Evolutionary conservation across 2,797 vertebrate genomes (phyloP), one percentile per base, ranked within the genome.

Genomic region (Pangasius sanitwongsei): DNA sequence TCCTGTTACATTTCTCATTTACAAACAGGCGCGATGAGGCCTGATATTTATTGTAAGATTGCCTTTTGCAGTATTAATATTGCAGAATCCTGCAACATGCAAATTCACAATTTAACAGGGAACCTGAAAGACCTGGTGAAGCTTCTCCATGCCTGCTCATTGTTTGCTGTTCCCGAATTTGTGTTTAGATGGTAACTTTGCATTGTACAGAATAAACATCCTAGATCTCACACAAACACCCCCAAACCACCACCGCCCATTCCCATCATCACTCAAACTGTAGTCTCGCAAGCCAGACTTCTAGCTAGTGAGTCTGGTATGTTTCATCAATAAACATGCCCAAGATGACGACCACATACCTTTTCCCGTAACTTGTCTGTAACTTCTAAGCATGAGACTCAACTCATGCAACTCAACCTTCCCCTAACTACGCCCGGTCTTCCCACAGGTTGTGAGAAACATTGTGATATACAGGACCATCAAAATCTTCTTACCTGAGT

Each of bases 131-230:
- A 25, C 55, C 55, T 61, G 78, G 31, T 82, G 41, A 25, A 18
- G 59, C 37, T n/a, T 48, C 25, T 44, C 6, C 59, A 9, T 48
- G 37, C 13, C 12, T n/a, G 37, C 8, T 63, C 23, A 28, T 15
- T 59, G n/a, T 78, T 53, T 7, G 4, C 3, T 4, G 16, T 37
- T 80, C 48, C n/a, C 55, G n/a, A 28, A 41, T 41, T 61, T 41
- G 25, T 83, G 57, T 63, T 80, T 57, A 34, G n/a, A 34, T 55
- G n/a, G 50, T 34, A 31, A 80, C 53, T 23, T 81, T 59, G n/a
- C 55, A 82, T 41, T 25, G 34, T 28, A 61, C 34, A 61, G 55
- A 61, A 82, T 41, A 82, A 82, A 41, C 80, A 82, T 81, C 53
- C 8, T 11, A 34, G 53, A 81, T 81, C 53, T 37, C 18, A 37